Conservation (phyloP, 2,888 invertebrate genomes). For the Pristionchus arcanus region DNA sequence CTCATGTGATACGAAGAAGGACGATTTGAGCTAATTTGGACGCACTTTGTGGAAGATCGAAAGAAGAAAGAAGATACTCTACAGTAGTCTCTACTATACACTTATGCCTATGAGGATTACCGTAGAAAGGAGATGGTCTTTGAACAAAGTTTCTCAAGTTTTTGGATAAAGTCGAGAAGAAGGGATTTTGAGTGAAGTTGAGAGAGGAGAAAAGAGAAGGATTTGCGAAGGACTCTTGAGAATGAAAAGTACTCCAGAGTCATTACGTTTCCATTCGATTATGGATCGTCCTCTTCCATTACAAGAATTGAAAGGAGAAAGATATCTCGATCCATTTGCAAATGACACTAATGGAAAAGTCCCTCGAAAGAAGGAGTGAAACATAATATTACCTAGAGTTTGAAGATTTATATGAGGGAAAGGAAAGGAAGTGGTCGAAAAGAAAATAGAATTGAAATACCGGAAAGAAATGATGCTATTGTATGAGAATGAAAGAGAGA, state of each 20-base stretch:
- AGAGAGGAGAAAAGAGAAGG: slow-evolving; percentile 21
- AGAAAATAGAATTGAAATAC: slow-evolving; percentile 16
- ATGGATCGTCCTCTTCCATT: background rate
- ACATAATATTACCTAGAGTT: background rate
- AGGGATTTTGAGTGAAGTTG: slow-evolving; percentile 3
- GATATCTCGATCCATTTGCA: slow-evolving; percentile 13
- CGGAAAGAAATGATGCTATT: slow-evolving; percentile 12
- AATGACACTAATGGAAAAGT: slow-evolving; percentile 23
- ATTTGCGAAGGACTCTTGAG: background rate
- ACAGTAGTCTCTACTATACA: too few species aligned
- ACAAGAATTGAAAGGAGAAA: background rate
- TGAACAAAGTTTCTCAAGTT: background rate
- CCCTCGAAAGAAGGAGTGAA: background rate
- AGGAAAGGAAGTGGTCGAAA: background rate
- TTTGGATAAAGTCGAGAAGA: background rate
- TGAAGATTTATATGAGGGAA: slow-evolving; percentile 14
- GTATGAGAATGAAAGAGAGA: background rate
- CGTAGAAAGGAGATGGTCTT: background rate
- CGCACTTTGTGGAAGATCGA: background rate
- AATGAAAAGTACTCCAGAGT: slow-evolving; percentile 13
- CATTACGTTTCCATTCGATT: slow-evolving; percentile 10
- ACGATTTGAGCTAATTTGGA: background rate
- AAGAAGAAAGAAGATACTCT: too few species aligned
- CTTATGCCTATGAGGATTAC: background rate
- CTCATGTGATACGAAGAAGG: background rate